Conservation (phyloP, 37 sponge, comb jelly and placozoan genomes). For the Chondrilla cf. caribensis region DNA sequence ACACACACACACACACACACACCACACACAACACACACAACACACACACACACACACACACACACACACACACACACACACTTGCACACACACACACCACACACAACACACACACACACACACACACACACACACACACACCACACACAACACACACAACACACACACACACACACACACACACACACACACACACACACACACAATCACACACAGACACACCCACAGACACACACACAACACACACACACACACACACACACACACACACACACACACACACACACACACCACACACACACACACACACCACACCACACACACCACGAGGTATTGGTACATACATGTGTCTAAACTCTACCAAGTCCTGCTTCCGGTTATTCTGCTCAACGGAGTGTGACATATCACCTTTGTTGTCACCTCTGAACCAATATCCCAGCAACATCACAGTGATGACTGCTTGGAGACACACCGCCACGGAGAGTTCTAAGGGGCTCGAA, state of each 20-base stretch:
- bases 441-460: too few species aligned
- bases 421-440: too few species aligned
- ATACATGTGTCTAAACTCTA: not conserved
- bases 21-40: too few species aligned
- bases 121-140: slow-evolving; percentile 28
- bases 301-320: not conserved
- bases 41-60: slow-evolving; percentile 35
- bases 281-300: slow-evolving; percentile 12
- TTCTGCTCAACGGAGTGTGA: not conserved
- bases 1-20: slow-evolving; percentile 13
- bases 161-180: slow-evolving; percentile 11
- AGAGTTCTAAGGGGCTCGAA: too few species aligned
- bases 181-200: not conserved
- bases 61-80: slow-evolving; percentile 35
- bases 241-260: slow-evolving; percentile 14
- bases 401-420: too few species aligned
- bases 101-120: not conserved
- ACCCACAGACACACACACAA: slow-evolving; percentile 11
- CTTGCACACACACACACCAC: not conserved
- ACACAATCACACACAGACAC: not conserved
- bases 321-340: too few species aligned
- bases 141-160: too few species aligned
- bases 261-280: slow-evolving; percentile 20
- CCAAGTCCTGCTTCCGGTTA: not conserved
- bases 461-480: too few species aligned